Percentiles rank a stretch among this genome's conserved stretches.
Conservation (phyloP, 2,888 invertebrate genomes). For the Phaonia tiefii region DNA sequence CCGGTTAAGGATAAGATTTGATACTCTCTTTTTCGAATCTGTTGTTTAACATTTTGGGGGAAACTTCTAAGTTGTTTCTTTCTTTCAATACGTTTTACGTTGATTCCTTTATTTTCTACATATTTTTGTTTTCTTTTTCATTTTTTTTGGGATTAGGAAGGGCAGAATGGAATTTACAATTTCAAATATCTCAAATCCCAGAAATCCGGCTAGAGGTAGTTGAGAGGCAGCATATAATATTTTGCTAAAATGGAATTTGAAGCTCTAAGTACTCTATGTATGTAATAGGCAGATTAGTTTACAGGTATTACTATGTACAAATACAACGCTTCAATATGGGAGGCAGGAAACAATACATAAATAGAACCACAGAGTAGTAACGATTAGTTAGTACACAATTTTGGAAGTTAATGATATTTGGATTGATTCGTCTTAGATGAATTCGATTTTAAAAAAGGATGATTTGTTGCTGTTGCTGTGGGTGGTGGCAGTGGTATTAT, state of each 20-base stretch:
- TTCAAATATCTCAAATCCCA: constrained; percentile 17
- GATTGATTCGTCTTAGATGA: background rate
- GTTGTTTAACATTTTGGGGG: background rate
- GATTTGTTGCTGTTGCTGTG: too few species aligned
- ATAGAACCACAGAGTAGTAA: constrained; percentile 63
- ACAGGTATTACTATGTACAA: constrained; percentile 40
- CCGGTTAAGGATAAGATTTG: constrained; percentile 28
- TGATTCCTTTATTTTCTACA: background rate
- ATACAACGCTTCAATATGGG: constrained; percentile 58
- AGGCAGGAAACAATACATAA: constrained; percentile 44
- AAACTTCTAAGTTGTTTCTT: constrained; percentile 28
- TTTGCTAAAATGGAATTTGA: constrained; percentile 17
- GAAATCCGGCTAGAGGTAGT: constrained; percentile 27
- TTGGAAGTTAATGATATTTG: constrained; percentile 39
- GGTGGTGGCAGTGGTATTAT: too few species aligned
- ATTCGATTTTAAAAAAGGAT: background rate
- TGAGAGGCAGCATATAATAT: constrained; percentile 28
- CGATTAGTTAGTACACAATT: constrained; percentile 51
- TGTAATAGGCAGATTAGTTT: constrained; percentile 37
- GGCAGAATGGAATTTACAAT: constrained; percentile 13
- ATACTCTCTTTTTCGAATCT: constrained; percentile 33
- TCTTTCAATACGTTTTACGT: background rate
- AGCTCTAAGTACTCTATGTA: background rate
- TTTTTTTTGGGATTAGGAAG: background rate
- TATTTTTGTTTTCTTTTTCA: background rate